Percentiles rank a stretch among this genome's conserved stretches.
phyloP scores from a whole-genome alignment of 2,888 invertebrate species.

The Amiota communis region DNA sequence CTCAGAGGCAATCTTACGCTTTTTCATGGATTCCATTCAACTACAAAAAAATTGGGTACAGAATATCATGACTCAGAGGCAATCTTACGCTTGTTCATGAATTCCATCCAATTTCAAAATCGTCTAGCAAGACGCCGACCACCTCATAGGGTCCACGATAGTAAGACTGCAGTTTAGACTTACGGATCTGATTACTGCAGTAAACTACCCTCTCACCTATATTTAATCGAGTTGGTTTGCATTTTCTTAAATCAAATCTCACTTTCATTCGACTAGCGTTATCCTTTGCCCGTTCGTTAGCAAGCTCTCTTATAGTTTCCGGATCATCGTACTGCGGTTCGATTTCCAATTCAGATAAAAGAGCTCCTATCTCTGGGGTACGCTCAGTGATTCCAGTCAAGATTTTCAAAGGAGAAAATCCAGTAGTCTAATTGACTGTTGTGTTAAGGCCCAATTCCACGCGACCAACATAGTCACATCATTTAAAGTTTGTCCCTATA shows the following conservation, averaged over 20 bases:
- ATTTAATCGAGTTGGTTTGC: slow-evolving; percentile 34
- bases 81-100: slow-evolving; percentile 18
- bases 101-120: background rate
- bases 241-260: slow-evolving; percentile 36
- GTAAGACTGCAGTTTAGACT: too few relatives aligned
- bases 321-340: slow-evolving; percentile 35
- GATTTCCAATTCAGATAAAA: slow-evolving; percentile 24
- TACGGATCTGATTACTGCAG: too few relatives aligned
- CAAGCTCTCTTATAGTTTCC: slow-evolving; percentile 28
- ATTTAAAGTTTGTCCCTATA: slow-evolving; percentile 36
- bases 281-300: too few relatives aligned
- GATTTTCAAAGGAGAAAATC: too few relatives aligned
- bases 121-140: slow-evolving; percentile 31
- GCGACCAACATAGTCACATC: slow-evolving; percentile 37
- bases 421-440: too few relatives aligned
- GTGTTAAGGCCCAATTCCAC: slow-evolving; percentile 41
- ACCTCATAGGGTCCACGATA: too few relatives aligned
- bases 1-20: too few relatives aligned
- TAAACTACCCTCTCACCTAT: slow-evolving; percentile 38
- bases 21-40: too few relatives aligned
- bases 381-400: too few relatives aligned
- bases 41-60: too few relatives aligned
- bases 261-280: slow-evolving; percentile 35
- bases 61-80: too few relatives aligned
- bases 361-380: too few relatives aligned